These are phyloP conservation scores for Pseudoips prasinana DNA, from an alignment of 2,888 invertebrate species.

Conservation along the genomic window DNA sequence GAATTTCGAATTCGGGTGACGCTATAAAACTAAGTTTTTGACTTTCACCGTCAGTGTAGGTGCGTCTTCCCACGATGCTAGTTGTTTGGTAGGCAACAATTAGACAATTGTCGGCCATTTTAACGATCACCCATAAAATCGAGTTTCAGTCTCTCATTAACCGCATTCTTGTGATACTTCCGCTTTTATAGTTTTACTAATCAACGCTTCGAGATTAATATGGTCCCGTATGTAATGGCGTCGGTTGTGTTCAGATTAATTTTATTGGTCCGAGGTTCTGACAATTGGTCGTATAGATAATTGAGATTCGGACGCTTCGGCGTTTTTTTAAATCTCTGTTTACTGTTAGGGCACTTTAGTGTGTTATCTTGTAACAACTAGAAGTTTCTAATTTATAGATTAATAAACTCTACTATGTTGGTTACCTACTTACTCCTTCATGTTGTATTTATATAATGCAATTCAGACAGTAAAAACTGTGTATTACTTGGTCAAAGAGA, in stretches of 20 bases:
- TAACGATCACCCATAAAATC: constrained; percentile 78
- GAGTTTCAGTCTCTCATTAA: constrained; percentile 77
- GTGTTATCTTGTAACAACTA: constrained; percentile 45
- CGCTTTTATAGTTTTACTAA: constrained; percentile 82
- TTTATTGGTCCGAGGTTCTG: constrained; percentile 69
- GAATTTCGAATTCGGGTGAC: constrained; percentile 65
- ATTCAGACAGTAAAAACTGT: too few species aligned
- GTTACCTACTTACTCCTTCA: constrained; percentile 22
- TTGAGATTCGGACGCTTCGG: constrained; percentile 69
- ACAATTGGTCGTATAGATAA: constrained; percentile 80
- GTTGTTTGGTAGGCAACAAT: constrained; percentile 75
- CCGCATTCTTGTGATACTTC: constrained; percentile 81
- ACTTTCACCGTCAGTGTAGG: constrained; percentile 71
- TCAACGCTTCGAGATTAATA: constrained; percentile 79
- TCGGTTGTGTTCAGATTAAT: constrained; percentile 72
- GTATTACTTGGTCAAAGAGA: too few species aligned
- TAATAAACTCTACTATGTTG: constrained; percentile 24
- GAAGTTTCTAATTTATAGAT: constrained; percentile 54
- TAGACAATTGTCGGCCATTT: constrained; percentile 80
- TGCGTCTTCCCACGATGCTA: constrained; percentile 74
- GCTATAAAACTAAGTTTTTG: constrained; percentile 63
- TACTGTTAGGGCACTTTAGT: constrained; percentile 62
- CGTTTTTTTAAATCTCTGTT: constrained; percentile 54
- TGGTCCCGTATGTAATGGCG: constrained; percentile 73
- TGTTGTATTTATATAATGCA: constrained; percentile 16